phyloP scores from a whole-genome alignment of 2,113 vertebrate species.

The Mastomys coucha region DNA sequence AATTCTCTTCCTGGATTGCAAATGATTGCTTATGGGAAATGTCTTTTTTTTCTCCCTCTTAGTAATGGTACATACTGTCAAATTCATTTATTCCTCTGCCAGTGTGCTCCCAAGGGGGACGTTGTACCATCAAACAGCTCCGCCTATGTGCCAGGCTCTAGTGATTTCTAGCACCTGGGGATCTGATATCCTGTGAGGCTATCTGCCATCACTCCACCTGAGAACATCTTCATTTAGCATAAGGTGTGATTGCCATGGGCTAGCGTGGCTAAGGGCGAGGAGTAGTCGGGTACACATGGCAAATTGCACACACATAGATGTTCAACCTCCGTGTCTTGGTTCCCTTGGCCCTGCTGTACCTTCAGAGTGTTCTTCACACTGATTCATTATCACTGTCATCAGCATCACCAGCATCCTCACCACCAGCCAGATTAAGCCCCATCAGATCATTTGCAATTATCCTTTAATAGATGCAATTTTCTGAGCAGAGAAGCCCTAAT shows the following conservation, averaged over 20 bases:
- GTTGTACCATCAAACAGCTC: slow-evolving; percentile 64
- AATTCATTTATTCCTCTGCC: slow-evolving; percentile 63
- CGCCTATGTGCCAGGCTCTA: slow-evolving; percentile 57
- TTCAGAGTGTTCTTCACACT: neutral
- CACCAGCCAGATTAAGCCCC: slow-evolving; percentile 1
- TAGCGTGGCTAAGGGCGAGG: neutral
- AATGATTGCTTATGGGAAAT: slow-evolving; percentile 45
- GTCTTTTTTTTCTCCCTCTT: slow-evolving; percentile 22
- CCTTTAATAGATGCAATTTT: slow-evolving; percentile 55
- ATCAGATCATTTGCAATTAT: slow-evolving; percentile 35
- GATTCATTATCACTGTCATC: neutral
- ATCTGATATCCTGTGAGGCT: slow-evolving; percentile 57
- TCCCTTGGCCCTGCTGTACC: neutral
- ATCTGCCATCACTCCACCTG: neutral
- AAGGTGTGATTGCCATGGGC: slow-evolving; percentile 16
- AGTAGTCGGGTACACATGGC: slow-evolving; percentile 25
- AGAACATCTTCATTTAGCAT: slow-evolving; percentile 71
- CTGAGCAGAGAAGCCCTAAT: slow-evolving; percentile 42
- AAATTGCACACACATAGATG: neutral
- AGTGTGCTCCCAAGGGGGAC: slow-evolving; percentile 41
- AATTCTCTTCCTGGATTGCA: slow-evolving; percentile 51
- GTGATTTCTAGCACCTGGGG: slow-evolving; percentile 67
- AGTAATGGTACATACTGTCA: slow-evolving; percentile 55
- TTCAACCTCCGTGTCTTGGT: neutral
- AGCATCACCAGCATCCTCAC: neutral